Evolutionary conservation across 2,888 invertebrate genomes (phyloP).

Genomic region (Tridacna crocea): DNA sequence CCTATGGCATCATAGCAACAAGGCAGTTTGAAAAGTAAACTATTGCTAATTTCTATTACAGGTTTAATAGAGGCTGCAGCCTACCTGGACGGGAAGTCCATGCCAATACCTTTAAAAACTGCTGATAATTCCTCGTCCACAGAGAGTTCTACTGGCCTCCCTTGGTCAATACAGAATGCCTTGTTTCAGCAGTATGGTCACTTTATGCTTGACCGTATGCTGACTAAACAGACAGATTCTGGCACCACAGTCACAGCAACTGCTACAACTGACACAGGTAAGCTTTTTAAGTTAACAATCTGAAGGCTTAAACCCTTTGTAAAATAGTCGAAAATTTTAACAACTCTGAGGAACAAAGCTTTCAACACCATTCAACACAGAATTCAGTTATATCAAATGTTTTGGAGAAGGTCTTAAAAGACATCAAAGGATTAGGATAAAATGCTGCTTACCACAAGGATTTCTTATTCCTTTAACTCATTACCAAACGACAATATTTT

Average conservation of each 20-base stretch:
- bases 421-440: too few species aligned
- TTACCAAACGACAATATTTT: too few species aligned
- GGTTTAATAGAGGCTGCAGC: conserved; percentile 57
- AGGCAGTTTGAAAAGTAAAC: too few species aligned
- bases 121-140: conserved; percentile 26
- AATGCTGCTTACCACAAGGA: too few species aligned
- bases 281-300: neutral
- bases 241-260: conserved; percentile 33
- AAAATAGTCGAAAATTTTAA: neutral
- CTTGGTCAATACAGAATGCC: conserved; percentile 56
- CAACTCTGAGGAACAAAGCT: too few species aligned
- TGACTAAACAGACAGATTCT: conserved; percentile 43
- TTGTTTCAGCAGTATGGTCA: conserved; percentile 61
- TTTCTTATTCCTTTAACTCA: too few species aligned
- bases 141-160: conserved; percentile 37
- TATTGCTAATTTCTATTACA: conserved; percentile 7
- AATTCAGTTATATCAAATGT: too few species aligned
- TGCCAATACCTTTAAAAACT: conserved; percentile 45
- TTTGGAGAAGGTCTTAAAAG: too few species aligned
- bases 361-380: too few species aligned
- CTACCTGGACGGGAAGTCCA: conserved; percentile 46
- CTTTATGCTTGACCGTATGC: conserved; percentile 60
- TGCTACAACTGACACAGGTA: conserved; percentile 50
- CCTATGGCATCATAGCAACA: too few species aligned
- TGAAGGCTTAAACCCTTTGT: neutral